These are phyloP conservation scores for Megalops atlanticus DNA, from an alignment of 2,113 vertebrate species.

Conservation along the genomic window DNA sequence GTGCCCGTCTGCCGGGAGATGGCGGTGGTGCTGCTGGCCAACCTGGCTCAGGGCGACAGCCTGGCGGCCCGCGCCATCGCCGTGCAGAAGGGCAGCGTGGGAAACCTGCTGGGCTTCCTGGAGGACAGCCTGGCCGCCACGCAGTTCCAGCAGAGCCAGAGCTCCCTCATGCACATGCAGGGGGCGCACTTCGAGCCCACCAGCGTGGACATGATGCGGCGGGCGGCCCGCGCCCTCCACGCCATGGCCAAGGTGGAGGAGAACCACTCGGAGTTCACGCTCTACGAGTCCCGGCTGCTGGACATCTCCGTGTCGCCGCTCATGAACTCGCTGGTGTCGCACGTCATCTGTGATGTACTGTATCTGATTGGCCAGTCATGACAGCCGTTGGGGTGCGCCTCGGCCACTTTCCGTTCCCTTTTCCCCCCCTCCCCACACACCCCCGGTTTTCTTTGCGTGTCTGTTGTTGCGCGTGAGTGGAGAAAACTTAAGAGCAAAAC, in stretches of 20 bases:
- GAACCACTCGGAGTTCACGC: constrained; percentile 97
- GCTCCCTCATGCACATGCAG: constrained; percentile 88
- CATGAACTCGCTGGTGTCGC: constrained; percentile 97
- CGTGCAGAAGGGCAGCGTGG: constrained; percentile 94
- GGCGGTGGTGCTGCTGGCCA: constrained; percentile 96
- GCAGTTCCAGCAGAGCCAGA: constrained; percentile 96
- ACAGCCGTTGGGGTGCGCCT: constrained; percentile 80
- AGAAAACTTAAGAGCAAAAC: constrained; percentile 81
- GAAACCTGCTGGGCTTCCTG: constrained; percentile 94
- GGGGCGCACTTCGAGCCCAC: constrained; percentile 91
- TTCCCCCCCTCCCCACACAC: constrained; percentile 31
- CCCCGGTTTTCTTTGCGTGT: constrained; percentile 68
- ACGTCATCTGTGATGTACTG: constrained; percentile 98
- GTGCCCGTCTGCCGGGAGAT: constrained; percentile 97
- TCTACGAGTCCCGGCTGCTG: constrained; percentile 96
- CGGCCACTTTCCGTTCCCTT: constrained; percentile 26
- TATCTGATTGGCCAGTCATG: constrained; percentile 99
- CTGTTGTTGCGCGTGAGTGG: constrained; percentile 81
- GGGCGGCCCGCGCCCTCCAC: constrained; percentile 92
- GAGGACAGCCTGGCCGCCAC: constrained; percentile 97
- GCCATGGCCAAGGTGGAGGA: constrained; percentile 96
- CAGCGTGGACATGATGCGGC: constrained; percentile 99
- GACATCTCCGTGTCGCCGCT: constrained; percentile 98
- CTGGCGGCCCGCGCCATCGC: constrained; percentile 90
- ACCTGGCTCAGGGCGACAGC: constrained; percentile 94